These are phyloP conservation scores for Psettodes erumei DNA, from an alignment of 2,113 vertebrate genomes.

Conservation along the genomic window DNA sequence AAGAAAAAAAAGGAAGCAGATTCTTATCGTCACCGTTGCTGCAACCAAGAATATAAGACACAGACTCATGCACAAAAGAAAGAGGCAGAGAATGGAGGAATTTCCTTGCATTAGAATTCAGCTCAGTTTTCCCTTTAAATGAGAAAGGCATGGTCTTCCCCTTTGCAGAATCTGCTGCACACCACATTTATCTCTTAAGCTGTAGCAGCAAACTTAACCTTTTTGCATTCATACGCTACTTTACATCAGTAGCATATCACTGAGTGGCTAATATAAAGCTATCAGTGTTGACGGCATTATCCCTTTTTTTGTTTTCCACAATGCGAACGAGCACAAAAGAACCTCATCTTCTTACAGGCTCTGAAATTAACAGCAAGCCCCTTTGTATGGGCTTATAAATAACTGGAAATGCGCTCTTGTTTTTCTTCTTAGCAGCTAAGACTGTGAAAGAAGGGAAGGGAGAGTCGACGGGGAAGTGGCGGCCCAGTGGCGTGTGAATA, in stretches of 20 bases:
- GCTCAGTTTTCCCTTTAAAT: conserved; percentile 17
- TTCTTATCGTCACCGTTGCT: conserved; percentile 67
- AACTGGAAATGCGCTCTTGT: conserved; percentile 41
- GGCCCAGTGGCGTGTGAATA: conserved; percentile 55
- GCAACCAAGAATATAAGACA: conserved; percentile 21
- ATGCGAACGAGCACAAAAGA: conserved; percentile 64
- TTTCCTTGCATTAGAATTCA: conserved; percentile 21
- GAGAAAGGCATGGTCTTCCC: conserved; percentile 17
- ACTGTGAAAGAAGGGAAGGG: conserved; percentile 40
- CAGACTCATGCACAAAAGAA: conserved; percentile 12
- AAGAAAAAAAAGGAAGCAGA: conserved; percentile 29
- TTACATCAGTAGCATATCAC: conserved; percentile 7
- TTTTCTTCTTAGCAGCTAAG: conserved; percentile 38
- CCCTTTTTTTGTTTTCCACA: conserved; percentile 64
- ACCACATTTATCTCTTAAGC: conserved; percentile 26
- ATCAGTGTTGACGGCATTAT: conserved; percentile 49
- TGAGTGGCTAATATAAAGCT: conserved; percentile 48
- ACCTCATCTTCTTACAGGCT: conserved; percentile 69
- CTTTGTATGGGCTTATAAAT: conserved; percentile 64
- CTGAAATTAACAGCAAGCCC: conserved; percentile 60
- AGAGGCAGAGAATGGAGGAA: conserved; percentile 25
- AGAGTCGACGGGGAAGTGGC: conserved; percentile 33
- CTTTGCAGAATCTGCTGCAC: neutral
- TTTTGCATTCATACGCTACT: neutral
- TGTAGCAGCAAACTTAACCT: conserved; percentile 34